These are phyloP conservation scores for Microctonus brassicae DNA, from an alignment of 2,888 invertebrate genomes.

Conservation along the genomic window DNA sequence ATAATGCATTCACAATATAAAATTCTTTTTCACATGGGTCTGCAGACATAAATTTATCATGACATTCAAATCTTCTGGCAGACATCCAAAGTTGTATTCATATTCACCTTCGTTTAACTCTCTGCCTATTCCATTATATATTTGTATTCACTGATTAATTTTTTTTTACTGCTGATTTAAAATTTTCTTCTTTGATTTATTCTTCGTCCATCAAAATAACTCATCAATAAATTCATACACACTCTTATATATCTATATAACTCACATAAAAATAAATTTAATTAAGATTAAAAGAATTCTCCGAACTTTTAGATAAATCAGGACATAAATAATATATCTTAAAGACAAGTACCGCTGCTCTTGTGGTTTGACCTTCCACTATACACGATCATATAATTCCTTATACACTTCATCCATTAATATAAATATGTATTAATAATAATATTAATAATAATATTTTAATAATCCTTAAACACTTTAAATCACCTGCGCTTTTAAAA, in stretches of 20 bases:
- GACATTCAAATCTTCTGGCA: slow-evolving; percentile 51
- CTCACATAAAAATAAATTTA: slow-evolving; percentile 61
- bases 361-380: slow-evolving; percentile 37
- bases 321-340: slow-evolving; percentile 8
- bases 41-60: slow-evolving; percentile 62
- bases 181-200: slow-evolving; percentile 5
- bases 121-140: slow-evolving; percentile 40
- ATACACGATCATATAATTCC: neutral
- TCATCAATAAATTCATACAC: slow-evolving; percentile 15
- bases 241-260: too few relatives aligned
- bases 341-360: slow-evolving; percentile 49
- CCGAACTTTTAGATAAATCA: slow-evolving; percentile 50
- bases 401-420: slow-evolving; percentile 14
- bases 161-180: slow-evolving; percentile 29
- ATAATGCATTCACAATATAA: neutral
- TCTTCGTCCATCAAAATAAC: slow-evolving; percentile 12
- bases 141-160: slow-evolving; percentile 42
- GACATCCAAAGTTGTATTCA: slow-evolving; percentile 42
- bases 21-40: slow-evolving; percentile 26
- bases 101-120: slow-evolving; percentile 54
- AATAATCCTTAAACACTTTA: too few relatives aligned
- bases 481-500: too few relatives aligned
- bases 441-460: too few relatives aligned
- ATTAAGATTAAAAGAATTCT: slow-evolving; percentile 67
- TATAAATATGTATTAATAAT: neutral